Base-by-base conservation (phyloP, 1,140 invertebrate genomes). In the Drosophila arawakana region DNA sequence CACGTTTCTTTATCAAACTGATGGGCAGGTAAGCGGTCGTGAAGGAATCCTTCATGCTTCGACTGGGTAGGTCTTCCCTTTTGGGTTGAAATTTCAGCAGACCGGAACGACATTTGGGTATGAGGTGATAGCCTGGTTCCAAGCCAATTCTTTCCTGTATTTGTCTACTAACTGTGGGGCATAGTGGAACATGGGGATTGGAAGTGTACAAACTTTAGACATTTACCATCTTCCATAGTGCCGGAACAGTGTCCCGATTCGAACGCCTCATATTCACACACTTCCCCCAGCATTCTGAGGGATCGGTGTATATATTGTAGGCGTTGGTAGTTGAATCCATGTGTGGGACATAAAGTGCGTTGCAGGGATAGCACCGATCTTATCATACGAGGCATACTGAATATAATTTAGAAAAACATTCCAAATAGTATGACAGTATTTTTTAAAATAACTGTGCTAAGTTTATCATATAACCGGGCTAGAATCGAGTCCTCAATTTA, bases 1-100 rank as follows among this genome's bases (percentile, higher is more conserved):
- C 94, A 62, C 95, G 93, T 2, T 96, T 83, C 2, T 74, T 2
- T 66, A 1, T 92, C 65, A 91, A 92, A 7, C 93, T 94, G 6
- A 97, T 82, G 1, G 96, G 96, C 61, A 97, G 94, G 15, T 95
- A 80, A 0, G 94, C 95, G 46, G 94, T 93, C 13, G 94, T 93
- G 82, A 94, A 96, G 77, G 96, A 96, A 75, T 97, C 96, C 81
- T 94, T 76, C 93, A 95, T 94, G 5, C 91, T 85, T 7, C 93
- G 90, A 9, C 82, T 62, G 0, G 94, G 94, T n/a, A 95, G 67
- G 44, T 93, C 92, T 18, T 74, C 50, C 1, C 9, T 55, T 34
- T 78, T 80, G 0, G 91, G 92, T 11, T 78, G 77, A 55, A 73
- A 92, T 49, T 88, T 78, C 0, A 84, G 44, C 13, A 92, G 49